Evolutionary conservation across 2,797 vertebrate genomes (phyloP).

Genomic region (Microctenopoma lineatum): DNA sequence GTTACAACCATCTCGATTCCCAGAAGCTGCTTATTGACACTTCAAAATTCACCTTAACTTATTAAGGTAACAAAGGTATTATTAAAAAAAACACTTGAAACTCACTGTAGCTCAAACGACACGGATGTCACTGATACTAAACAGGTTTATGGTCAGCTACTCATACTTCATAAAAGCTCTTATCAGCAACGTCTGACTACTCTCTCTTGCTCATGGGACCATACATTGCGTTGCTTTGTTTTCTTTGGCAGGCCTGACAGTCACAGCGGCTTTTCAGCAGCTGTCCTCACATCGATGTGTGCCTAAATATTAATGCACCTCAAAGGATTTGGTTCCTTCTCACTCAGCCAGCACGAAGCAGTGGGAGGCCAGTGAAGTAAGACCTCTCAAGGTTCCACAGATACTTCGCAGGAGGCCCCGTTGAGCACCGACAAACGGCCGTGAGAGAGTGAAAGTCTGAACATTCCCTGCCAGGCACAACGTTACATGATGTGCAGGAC

Average conservation of each 20-base stretch:
- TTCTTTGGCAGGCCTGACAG: slow-evolving; percentile 49
- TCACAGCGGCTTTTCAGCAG: slow-evolving; percentile 57
- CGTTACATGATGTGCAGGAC: slow-evolving; percentile 61
- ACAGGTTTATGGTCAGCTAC: slow-evolving; percentile 31
- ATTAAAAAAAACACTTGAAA: no score
- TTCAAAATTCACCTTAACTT: not conserved
- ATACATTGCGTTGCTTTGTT: slow-evolving; percentile 61
- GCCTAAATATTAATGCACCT: slow-evolving; percentile 60
- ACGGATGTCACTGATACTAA: slow-evolving; percentile 15
- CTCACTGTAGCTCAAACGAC: not conserved
- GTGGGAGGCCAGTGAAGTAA: slow-evolving; percentile 20
- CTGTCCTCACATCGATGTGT: slow-evolving; percentile 56
- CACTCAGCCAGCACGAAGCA: slow-evolving; percentile 36
- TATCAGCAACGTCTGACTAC: slow-evolving; percentile 43
- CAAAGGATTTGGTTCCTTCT: slow-evolving; percentile 55
- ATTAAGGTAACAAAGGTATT: not conserved
- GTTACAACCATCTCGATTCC: no score
- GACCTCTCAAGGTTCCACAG: slow-evolving; percentile 53
- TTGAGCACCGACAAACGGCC: slow-evolving; percentile 47
- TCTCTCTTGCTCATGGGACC: slow-evolving; percentile 41
- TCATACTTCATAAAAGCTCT: slow-evolving; percentile 40
- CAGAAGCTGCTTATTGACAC: no score
- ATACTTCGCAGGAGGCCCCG: slow-evolving; percentile 37
- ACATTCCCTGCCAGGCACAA: slow-evolving; percentile 54
- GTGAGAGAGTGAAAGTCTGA: slow-evolving; percentile 43